Evolutionary conservation across 1,140 invertebrate genomes (phyloP), one percentile per base, ranked within the genome.

Genomic region (Zaprionus ghesquierei): DNA sequence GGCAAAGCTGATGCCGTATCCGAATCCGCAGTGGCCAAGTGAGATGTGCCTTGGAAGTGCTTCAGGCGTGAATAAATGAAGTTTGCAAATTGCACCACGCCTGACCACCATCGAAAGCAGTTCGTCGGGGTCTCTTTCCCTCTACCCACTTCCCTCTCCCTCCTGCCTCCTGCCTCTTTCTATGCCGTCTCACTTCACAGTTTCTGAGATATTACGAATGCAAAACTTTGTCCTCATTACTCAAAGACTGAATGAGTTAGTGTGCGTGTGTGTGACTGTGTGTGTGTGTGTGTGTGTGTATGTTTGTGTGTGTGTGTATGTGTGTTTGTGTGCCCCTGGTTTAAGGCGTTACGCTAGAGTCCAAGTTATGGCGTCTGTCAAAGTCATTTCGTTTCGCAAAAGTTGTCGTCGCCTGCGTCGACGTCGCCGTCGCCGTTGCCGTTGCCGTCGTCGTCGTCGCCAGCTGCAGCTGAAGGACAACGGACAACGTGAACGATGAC

Each of bases 141-240:
- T 4, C n/a, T 22, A 18, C 9, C 10, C 35, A 3, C 13, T 20
- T 10, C 6, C 18, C 41, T 44, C n/a, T n/a, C n/a, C 0, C 31
- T 10, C 12, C 31, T 44, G 8, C 18, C 15, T 3, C 1, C 9
- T 20, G n/a, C n/a, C n/a, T n/a, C n/a, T n/a, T n/a, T n/a, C n/a
- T n/a, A n/a, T 44, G 55, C 61, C 66, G 61, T 72, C 63, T 69
- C 60, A 80, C 53, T 78, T 65, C 59, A 46, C 50, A 27, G 61
- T 54, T 25, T 41, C 50, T 54, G 35, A 65, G 61, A 69, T 84
- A 87, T 89, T 79, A 70, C 69, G 66, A 87, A 89, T 89, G 84
- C 84, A 89, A 89, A 89, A 89, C 84, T 89, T 89, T 89, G 84
- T 87, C 84, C 84, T 87, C 85, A 87, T 87, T 87, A 87, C 84